phyloP scores from a whole-genome alignment of 23 tunicate genomes.

The Halocynthia roretzi region DNA sequence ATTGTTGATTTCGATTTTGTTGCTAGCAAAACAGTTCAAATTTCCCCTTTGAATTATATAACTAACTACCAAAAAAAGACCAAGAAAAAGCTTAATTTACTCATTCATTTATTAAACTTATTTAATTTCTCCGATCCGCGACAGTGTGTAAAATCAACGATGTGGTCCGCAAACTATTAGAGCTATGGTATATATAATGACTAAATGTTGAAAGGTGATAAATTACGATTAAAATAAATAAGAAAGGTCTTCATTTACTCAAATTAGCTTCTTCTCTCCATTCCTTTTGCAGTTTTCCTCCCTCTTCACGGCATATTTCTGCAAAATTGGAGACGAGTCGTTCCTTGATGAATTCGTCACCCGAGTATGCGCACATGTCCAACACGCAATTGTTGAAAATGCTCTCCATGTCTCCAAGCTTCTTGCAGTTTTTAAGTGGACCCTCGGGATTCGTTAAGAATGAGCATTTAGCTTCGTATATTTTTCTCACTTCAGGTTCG shows the following conservation, averaged over 20 bases:
- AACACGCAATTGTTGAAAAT: slow-evolving; percentile 39
- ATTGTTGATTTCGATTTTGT: too few species aligned
- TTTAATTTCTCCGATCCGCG: too few species aligned
- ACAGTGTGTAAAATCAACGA: too few species aligned
- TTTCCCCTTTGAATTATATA: too few species aligned
- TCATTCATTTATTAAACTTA: too few species aligned
- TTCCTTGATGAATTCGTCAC: slow-evolving; percentile 25
- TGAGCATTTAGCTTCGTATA: slow-evolving; percentile 4
- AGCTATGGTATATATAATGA: too few species aligned
- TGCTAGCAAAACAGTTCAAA: too few species aligned
- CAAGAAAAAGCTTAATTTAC: too few species aligned
- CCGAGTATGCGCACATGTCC: slow-evolving; percentile 65
- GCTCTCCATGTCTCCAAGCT: slow-evolving; percentile 4
- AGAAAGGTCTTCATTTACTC: slow-evolving; percentile 4
- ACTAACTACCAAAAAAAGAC: too few species aligned
- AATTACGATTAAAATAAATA: too few species aligned
- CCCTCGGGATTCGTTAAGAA: slow-evolving; percentile 23
- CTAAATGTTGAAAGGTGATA: too few species aligned
- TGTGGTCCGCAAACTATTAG: too few species aligned
- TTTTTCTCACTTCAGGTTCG: not conserved
- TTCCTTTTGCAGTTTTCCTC: slow-evolving; percentile 3
- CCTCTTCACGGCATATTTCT: slow-evolving; percentile 31
- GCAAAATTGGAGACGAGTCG: slow-evolving; percentile 40
- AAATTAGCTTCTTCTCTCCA: slow-evolving; percentile 30
- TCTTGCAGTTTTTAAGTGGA: slow-evolving; percentile 9